Evolutionary conservation across 2,888 invertebrate species (phyloP).

Genomic region (Cremastobaeus sp.): DNA sequence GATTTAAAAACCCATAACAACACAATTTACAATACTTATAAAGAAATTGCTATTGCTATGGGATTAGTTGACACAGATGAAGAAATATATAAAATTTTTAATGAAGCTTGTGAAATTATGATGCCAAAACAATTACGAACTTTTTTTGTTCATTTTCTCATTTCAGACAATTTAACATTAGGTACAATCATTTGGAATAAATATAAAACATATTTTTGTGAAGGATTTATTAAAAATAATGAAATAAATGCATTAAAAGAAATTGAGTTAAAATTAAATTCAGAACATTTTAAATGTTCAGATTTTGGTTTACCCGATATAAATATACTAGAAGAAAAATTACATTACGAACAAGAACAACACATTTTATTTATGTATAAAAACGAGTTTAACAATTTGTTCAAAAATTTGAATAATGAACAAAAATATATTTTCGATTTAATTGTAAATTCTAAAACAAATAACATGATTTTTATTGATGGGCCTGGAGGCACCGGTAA

Average conservation of each 20-base stretch:
- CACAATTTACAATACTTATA: slow-evolving; percentile 5
- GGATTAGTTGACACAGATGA: slow-evolving; percentile 16
- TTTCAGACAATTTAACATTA: neutral
- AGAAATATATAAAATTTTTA: slow-evolving; percentile 22
- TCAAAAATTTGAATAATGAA: neutral
- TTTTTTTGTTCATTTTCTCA: neutral
- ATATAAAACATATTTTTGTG: neutral
- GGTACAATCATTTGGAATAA: neutral
- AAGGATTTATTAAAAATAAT: neutral
- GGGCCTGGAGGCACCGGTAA: slow-evolving; percentile 10
- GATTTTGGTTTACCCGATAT: slow-evolving; percentile 2
- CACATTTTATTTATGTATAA: neutral
- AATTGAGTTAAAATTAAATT: slow-evolving; percentile 10
- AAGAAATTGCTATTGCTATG: slow-evolving; percentile 32
- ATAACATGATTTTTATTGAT: slow-evolving; percentile 8
- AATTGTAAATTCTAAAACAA: neutral
- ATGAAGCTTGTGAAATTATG: slow-evolving; percentile 1
- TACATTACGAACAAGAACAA: neutral
- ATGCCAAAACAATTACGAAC: slow-evolving; percentile 1
- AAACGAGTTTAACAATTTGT: neutral
- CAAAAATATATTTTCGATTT: slow-evolving; percentile 2
- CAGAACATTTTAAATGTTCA: slow-evolving; percentile 7
- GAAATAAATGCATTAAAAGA: slow-evolving; percentile 6
- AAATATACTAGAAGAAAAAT: too few relatives aligned
- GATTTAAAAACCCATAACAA: slow-evolving; percentile 35